phyloP scores from a whole-genome alignment of 1,140 invertebrate species.

The Trichoplusia ni region DNA sequence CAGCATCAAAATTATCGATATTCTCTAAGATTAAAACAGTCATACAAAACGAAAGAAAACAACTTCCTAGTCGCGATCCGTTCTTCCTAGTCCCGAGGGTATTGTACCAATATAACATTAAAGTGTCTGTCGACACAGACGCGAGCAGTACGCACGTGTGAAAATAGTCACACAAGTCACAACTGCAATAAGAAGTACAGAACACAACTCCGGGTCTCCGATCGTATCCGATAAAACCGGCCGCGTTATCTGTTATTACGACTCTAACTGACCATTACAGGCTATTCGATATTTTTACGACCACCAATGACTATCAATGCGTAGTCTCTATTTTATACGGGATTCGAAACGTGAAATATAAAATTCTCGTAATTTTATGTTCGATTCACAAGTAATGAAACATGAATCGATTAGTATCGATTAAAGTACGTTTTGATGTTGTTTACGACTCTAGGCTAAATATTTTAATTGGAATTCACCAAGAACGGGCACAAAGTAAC shows the following conservation, averaged over 20 bases:
- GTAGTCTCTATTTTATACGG: neutral
- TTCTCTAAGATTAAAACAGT: neutral
- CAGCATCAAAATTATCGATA: too few species aligned
- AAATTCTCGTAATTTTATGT: neutral
- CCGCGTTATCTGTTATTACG: slow-evolving; percentile 14
- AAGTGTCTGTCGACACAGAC: slow-evolving; percentile 26
- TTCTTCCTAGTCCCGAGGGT: slow-evolving; percentile 3
- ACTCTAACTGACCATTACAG: slow-evolving; percentile 16
- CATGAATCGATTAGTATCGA: neutral
- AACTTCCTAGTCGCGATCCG: neutral
- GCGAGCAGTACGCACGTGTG: slow-evolving; percentile 8
- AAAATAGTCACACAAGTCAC: slow-evolving; percentile 22
- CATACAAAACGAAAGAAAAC: slow-evolving; percentile 4
- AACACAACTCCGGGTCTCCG: slow-evolving; percentile 3
- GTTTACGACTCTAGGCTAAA: slow-evolving; percentile 12
- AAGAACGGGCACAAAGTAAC: slow-evolving; percentile 15
- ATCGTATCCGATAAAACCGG: neutral
- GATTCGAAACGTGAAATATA: neutral
- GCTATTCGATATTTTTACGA: slow-evolving; percentile 22
- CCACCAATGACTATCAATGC: slow-evolving; percentile 13
- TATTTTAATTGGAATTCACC: slow-evolving; percentile 28
- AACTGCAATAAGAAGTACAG: too few species aligned
- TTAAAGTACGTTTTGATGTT: neutral
- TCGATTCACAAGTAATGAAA: neutral
- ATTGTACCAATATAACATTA: slow-evolving; percentile 31